Evolutionary conservation across 2,888 invertebrate genomes (phyloP), one percentile per base, ranked within the genome.

Genomic region (Cataglyphis livida): DNA sequence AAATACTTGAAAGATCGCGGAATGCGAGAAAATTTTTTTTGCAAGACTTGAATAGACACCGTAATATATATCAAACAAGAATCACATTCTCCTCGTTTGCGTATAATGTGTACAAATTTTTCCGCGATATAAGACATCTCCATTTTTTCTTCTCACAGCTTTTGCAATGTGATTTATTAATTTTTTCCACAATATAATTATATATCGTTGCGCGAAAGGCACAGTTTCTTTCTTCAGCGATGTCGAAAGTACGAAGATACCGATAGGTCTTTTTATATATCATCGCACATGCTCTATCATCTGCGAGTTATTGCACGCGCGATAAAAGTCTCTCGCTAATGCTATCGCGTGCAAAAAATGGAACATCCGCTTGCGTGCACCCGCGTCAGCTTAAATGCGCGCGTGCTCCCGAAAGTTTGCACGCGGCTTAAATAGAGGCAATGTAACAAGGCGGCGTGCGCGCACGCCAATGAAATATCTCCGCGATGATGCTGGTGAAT

Each of bases 401-500:
- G n/a, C 35, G 64, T 38, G 35, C 35, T 4, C 1, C 35, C 32
- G 65, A 59, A 57, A 32, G 76, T 73, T 65, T 68, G 41, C 44
- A 66, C 15, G 21, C n/a, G 15, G 44, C 25, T 62, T 75, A 75
- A 68, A 32, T 44, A 51, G 48, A 54, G 18, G 18, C 48, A 48
- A 61, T 44, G 65, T 41, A 83, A 68, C 78, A 73, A 28, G 15
- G 3, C 38, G 32, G 25, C 25, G 41, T 51, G 54, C 59, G 35
- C 59, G 48, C 35, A 57, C 66, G 41, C 54, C 64, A 81, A 70
- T 81, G 54, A 83, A 87, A 83, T 38, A 70, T 76, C 61, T 62
- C 66, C 38, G 59, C 64, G 65, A 41, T 35, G 61, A 70, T 61
- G 83, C 76, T 70, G 70, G 79, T 85, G 84, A 84, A 84, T 83